Evolutionary conservation across 2,888 invertebrate species (phyloP), one percentile per base, ranked within the genome.

Genomic region (Axea sp.): DNA sequence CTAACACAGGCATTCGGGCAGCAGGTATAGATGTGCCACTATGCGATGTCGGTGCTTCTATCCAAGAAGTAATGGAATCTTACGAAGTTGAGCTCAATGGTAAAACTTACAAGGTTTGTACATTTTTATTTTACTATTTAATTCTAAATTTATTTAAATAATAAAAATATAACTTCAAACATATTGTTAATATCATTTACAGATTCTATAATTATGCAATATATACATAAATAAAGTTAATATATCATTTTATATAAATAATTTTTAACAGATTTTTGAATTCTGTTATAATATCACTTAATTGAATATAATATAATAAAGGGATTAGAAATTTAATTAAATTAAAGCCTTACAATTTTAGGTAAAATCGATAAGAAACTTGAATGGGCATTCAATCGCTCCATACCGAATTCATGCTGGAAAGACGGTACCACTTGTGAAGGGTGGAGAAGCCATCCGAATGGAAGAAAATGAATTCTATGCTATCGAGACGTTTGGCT

Each of bases 401-500:
- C 98, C 97, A n/a, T 99, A 99, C 88, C 93, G 97, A 78, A 96
- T 96, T 82, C 95, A 95, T 84, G 97, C 98, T 49, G 99, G 99
- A 0, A 99, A 99, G 89, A 99, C 99, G 0, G 99, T 99, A 43
- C 99, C 99, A 0, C 99, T 99, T 81, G 99, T 99, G 0, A 98
- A 98, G 88, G 99, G 99, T 1, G 99, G 99, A 0, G 99, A 99
- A 87, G 95, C 96, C 0, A 97, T 96, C 0, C 93, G 95, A 72
- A 99, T 99, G 99, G 99, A 99, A 88, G 99, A 99, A 87, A 96
- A 97, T 85, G 99, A 99, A 89, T 97, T 98, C 88, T 99, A 98
- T 89, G 99, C 99, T 0, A 99, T 99, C 80, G 99, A 99, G 89
- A 99, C 99, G 0, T 99, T 99, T 87, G 99, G 99, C 31, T 98